Percentiles rank a stretch among this genome's conserved stretches.
Conservation (phyloP, 2,888 invertebrate species). For the Poecilobothrus nobilitatus region DNA sequence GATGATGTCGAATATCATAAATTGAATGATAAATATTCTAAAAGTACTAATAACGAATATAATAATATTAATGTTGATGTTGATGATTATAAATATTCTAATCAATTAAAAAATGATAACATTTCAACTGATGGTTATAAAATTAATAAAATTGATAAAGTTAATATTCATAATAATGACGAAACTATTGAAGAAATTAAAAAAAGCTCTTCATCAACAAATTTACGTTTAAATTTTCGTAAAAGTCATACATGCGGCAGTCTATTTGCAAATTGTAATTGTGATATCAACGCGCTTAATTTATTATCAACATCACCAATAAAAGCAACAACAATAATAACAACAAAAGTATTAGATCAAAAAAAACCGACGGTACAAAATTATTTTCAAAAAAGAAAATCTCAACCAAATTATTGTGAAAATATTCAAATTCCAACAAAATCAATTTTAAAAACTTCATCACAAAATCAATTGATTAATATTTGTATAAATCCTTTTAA, state of each 20-base stretch:
- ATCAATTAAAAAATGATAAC: background rate
- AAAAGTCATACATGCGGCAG: constrained; percentile 38
- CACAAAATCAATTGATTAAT: background rate
- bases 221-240: constrained; percentile 31
- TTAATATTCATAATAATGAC: background rate
- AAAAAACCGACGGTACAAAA: constrained; percentile 17
- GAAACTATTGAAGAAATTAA: background rate
- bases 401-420: background rate
- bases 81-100: background rate
- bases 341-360: constrained; percentile 5
- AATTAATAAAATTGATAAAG: no score
- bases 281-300: constrained; percentile 21
- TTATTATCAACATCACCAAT: background rate
- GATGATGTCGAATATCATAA: background rate
- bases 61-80: background rate
- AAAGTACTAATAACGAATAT: background rate
- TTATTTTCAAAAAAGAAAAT: constrained; percentile 13
- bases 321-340: constrained; percentile 16
- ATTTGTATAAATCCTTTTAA: background rate
- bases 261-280: constrained; percentile 36
- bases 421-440: background rate
- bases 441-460: background rate
- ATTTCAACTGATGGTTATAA: no score
- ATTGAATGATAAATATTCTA: background rate
- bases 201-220: constrained; percentile 15